These are phyloP conservation scores for Cenopis cana DNA, from an alignment of 2,888 invertebrate genomes.

Conservation along the genomic window DNA sequence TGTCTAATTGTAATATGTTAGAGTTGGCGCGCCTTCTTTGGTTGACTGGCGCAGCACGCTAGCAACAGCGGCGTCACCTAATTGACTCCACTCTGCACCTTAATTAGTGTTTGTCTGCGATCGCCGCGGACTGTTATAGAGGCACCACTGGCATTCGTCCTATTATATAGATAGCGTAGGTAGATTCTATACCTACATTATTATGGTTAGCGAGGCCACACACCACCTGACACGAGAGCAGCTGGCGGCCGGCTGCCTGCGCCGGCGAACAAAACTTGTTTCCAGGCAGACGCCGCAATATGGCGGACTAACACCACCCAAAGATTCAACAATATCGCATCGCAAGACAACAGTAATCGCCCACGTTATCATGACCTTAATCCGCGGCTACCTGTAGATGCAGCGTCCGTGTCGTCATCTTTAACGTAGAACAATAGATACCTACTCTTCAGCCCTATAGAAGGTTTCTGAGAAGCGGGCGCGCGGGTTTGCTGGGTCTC, in stretches of 20 bases:
- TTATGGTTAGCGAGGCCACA: constrained; percentile 70
- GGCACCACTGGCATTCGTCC: constrained; percentile 37
- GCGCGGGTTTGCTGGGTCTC: constrained; percentile 58
- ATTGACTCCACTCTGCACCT: constrained; percentile 62
- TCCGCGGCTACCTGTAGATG: constrained; percentile 37
- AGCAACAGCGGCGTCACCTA: constrained; percentile 64
- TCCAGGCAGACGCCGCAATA: constrained; percentile 75
- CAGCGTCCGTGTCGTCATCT: constrained; percentile 43
- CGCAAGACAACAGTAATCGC: constrained; percentile 22
- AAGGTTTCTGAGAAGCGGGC: constrained; percentile 62
- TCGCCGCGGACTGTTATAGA: constrained; percentile 42
- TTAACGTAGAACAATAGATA: constrained; percentile 56
- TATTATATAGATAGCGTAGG: constrained; percentile 17
- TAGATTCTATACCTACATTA: constrained; percentile 50
- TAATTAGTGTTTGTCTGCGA: constrained; percentile 60
- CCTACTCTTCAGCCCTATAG: constrained; percentile 46
- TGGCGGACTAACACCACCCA: constrained; percentile 65
- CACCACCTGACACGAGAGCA: constrained; percentile 80
- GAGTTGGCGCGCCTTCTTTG: constrained; percentile 51
- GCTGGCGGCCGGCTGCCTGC: constrained; percentile 78
- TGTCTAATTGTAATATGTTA: constrained; percentile 37
- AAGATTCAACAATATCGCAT: constrained; percentile 39
- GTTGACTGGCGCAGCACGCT: constrained; percentile 49
- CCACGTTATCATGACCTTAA: constrained; percentile 32
- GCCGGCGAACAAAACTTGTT: constrained; percentile 78